Evolutionary conservation across 2,113 vertebrate species (phyloP).

Genomic region (Odocoileus virginianus): DNA sequence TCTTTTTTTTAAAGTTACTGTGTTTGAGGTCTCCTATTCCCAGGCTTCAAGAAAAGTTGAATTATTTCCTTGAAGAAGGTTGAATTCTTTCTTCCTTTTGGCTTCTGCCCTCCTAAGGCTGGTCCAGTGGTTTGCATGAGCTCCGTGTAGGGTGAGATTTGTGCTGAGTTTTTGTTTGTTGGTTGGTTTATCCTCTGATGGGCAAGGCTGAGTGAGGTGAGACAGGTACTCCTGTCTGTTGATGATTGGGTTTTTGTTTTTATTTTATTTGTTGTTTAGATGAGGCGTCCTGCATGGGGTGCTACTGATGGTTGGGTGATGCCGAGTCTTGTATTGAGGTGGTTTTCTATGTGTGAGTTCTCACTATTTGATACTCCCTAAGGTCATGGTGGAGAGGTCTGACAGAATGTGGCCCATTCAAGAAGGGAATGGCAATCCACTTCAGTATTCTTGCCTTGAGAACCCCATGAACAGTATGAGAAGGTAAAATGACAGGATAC

Average conservation of each 20-base stretch:
- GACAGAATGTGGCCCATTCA: no score
- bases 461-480: no score
- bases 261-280: background rate
- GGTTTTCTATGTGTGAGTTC: background rate
- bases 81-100: background rate
- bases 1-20: no score
- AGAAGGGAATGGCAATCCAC: no score
- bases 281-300: background rate
- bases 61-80: background rate
- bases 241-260: background rate
- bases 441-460: no score
- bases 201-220: background rate
- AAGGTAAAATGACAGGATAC: no score
- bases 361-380: background rate
- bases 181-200: background rate
- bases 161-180: background rate
- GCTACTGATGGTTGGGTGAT: background rate
- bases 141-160: background rate
- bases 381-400: no score
- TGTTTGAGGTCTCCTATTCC: background rate
- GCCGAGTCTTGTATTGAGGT: background rate
- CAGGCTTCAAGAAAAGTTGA: background rate
- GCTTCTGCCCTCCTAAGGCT: background rate
- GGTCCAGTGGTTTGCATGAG: background rate
- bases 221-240: background rate